Evolutionary conservation across 2,797 vertebrate genomes (phyloP), one percentile per base, ranked within the genome.

Genomic region (Diplodus sargus): DNA sequence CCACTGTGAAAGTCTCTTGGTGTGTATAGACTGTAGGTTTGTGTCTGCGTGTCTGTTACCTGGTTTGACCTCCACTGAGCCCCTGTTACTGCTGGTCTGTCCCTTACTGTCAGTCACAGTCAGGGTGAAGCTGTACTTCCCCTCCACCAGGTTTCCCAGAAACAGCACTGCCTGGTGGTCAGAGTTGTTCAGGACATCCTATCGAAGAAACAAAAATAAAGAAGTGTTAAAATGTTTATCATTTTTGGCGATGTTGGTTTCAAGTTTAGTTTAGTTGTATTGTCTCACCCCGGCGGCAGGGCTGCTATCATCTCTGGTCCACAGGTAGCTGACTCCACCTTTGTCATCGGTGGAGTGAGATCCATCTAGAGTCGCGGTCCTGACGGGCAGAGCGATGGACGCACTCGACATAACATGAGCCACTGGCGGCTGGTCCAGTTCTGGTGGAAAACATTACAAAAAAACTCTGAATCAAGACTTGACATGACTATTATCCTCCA

Each of bases 151-250:
- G 93, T 99, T 98, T 74, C 97, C 96, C 22, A 99, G 93, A 56
- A 99, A 96, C 69, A 99, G 96, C 84, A 99, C 92, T 0, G 97
- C 93, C 84, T 97, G 98, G 87, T 96, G 98, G 90, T 99, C 96
- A 34, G 98, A 99, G 92, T 95, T 96, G 92, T 99, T 99, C 83
- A 99, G 91, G 58, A 99, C 97, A 78, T 98, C 98, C 98, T 99
- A 85, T 39, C 70, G 76, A 67, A 51, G 34, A 0, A 39, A 67
- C 58, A 42, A n/a, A 67, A 34, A 25, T 0, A 23, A 58, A 3
- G 11, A n/a, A 4, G 12, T 9, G 20, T 74, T 18, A n/a, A 42
- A 34, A 62, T 30, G 0, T 30, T 16, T 23, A 12, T 6, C 16
- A 3, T 23, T 20, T 12, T 20, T 15, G 2, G 11, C 23, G 18